Evolutionary conservation across 30 jellyfish, hydroid and myxozoan species (phyloP).

Genomic region (Nemopilema nomurai): DNA sequence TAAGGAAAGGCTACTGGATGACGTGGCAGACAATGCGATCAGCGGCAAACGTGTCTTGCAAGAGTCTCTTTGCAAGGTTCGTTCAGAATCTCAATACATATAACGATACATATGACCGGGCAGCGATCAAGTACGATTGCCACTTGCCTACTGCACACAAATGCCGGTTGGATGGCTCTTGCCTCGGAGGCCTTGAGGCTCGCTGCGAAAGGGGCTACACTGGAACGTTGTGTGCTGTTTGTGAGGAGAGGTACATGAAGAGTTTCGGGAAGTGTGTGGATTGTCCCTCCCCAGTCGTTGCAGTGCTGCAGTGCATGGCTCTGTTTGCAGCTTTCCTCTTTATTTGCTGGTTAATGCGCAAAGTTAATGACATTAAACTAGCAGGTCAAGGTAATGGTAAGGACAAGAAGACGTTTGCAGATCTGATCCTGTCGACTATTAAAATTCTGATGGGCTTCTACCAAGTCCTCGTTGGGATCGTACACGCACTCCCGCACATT

Average conservation of each 20-base stretch:
- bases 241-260: constrained; percentile 20
- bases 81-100: constrained; percentile 20
- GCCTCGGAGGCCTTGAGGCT: constrained; percentile 51
- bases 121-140: background rate
- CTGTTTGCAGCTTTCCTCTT: constrained; percentile 4
- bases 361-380: constrained; percentile 9
- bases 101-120: constrained; percentile 18
- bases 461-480: constrained; percentile 22
- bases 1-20: constrained; percentile 46
- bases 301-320: constrained; percentile 9
- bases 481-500: constrained; percentile 27
- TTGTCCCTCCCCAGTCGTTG: constrained; percentile 23
- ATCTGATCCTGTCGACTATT: constrained; percentile 39
- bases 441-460: constrained; percentile 55
- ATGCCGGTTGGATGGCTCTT: constrained; percentile 36
- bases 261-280: constrained; percentile 4
- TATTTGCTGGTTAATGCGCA: constrained; percentile 17
- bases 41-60: background rate
- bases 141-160: constrained; percentile 28
- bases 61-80: background rate
- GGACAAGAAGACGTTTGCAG: constrained; percentile 45
- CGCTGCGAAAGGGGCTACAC: constrained; percentile 17
- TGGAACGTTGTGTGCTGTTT: constrained; percentile 39
- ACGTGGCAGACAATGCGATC: constrained; percentile 13
- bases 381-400: background rate